phyloP scores from a whole-genome alignment of 2,888 invertebrate species.

The Dryobotodes eremita region DNA sequence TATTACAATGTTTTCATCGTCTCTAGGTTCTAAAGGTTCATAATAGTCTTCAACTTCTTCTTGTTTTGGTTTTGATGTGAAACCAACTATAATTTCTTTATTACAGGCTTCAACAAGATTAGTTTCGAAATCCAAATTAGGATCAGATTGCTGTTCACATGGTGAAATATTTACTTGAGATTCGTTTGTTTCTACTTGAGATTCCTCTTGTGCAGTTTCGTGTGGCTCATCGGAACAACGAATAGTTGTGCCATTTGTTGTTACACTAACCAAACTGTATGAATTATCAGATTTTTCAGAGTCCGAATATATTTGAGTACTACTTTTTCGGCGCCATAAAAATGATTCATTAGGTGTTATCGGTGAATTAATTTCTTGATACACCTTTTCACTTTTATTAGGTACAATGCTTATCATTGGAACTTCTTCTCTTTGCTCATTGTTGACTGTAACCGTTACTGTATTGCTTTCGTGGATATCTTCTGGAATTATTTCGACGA shows the following conservation, averaged over 20 bases:
- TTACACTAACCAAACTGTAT: constrained; percentile 81
- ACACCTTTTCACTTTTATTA: constrained; percentile 69
- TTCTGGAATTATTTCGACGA: constrained; percentile 88
- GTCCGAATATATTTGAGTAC: constrained; percentile 84
- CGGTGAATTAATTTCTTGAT: constrained; percentile 80
- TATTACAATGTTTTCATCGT: constrained; percentile 79
- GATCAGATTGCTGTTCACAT: constrained; percentile 72
- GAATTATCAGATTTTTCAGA: constrained; percentile 83
- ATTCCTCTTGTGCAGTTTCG: constrained; percentile 75
- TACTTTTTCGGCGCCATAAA: constrained; percentile 91
- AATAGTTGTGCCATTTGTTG: constrained; percentile 75
- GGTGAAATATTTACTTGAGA: constrained; percentile 74
- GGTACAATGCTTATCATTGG: constrained; percentile 54
- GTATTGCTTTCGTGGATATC: constrained; percentile 78
- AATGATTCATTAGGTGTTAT: constrained; percentile 93
- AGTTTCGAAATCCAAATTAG: constrained; percentile 85
- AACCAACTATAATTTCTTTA: constrained; percentile 84
- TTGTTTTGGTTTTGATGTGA: constrained; percentile 79
- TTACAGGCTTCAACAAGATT: constrained; percentile 87
- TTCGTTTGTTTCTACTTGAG: constrained; percentile 73
- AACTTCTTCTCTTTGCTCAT: constrained; percentile 52
- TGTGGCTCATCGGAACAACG: constrained; percentile 71
- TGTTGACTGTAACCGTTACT: constrained; percentile 52
- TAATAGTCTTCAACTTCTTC: constrained; percentile 85
- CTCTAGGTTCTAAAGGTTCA: constrained; percentile 85